These are phyloP conservation scores for Cantharis nigra DNA, from an alignment of 2,888 invertebrate genomes.

Conservation along the genomic window DNA sequence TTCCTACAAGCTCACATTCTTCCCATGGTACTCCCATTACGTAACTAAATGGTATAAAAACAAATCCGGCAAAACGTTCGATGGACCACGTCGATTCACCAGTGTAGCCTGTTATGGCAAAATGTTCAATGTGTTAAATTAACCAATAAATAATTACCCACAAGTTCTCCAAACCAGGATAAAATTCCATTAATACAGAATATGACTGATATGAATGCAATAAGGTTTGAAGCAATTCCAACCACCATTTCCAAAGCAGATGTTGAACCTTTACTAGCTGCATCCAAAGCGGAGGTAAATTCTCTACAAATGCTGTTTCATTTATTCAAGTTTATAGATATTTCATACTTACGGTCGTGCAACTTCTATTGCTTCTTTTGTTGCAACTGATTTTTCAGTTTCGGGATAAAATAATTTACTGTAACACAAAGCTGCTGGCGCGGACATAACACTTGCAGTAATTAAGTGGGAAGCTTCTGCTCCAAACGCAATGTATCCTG, in stretches of 20 bases:
- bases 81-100: slow-evolving; percentile 60
- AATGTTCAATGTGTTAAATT: not conserved
- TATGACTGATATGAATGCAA: slow-evolving; percentile 88
- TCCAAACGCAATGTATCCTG: slow-evolving; percentile 90
- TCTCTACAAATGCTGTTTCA: slow-evolving; percentile 61
- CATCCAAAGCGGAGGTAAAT: slow-evolving; percentile 85
- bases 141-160: slow-evolving; percentile 63
- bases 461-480: slow-evolving; percentile 87
- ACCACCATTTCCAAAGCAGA: slow-evolving; percentile 80
- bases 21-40: slow-evolving; percentile 81
- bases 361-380: slow-evolving; percentile 74
- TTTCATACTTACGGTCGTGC: slow-evolving; percentile 66
- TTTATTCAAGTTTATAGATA: not conserved
- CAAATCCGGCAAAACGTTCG: slow-evolving; percentile 81
- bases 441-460: slow-evolving; percentile 94
- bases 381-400: slow-evolving; percentile 77
- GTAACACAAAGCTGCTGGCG: slow-evolving; percentile 89
- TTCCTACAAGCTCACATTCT: slow-evolving; percentile 77
- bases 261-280: slow-evolving; percentile 87
- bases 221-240: slow-evolving; percentile 88
- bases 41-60: slow-evolving; percentile 90
- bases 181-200: slow-evolving; percentile 82
- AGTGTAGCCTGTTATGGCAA: slow-evolving; percentile 37
- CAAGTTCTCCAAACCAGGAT: slow-evolving; percentile 78
- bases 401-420: slow-evolving; percentile 93